Evolutionary conservation across 2,797 vertebrate genomes (phyloP), one percentile per base, ranked within the genome.

Genomic region (Sebastes taczanowskii): DNA sequence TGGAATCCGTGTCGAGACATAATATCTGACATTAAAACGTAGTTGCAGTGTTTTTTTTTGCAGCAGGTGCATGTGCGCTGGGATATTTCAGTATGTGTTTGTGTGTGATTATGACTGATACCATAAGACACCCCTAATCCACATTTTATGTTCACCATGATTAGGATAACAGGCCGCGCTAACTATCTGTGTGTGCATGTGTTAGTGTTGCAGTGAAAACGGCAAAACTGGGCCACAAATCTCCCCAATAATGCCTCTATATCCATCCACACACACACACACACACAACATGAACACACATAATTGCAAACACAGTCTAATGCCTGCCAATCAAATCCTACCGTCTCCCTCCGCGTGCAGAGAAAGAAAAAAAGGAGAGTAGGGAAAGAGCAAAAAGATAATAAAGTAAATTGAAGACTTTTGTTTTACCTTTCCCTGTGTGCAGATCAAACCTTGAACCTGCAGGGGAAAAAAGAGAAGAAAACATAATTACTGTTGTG

Each of bases 391-490:
- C 11, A 63, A 23, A 63, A n/a, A 14, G n/a, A 71, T 59, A 20
- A 30, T n/a, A 11, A 71, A 27, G 42, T 56, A 11, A 65, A n/a
- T 7, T 4, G 6, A 42, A 74, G 30, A 16, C 0, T 25, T 52
- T 22, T 30, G 64, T 82, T 83, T 90, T 94, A 94, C 93, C 91
- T 94, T 91, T 92, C 27, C 90, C 91, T n/a, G 86, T 90, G 85
- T 91, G 91, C 6, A 83, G 89, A 89, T 92, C 92, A 85, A 94
- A 94, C 75, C 86, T 76, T 27, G 87, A 92, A 80, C 93, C 93
- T 95, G 89, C 20, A 62, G 78, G 18, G 3, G 6, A 63, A 70
- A 13, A 53, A 9, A 71, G 38, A 77, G 5, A 70, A 65, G 56
- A 77, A 65, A 79, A 67, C 25, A 84, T 82, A 59, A 85, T 92